Evolutionary conservation across 2,888 invertebrate genomes (phyloP).

Genomic region (Desoria tigrina): DNA sequence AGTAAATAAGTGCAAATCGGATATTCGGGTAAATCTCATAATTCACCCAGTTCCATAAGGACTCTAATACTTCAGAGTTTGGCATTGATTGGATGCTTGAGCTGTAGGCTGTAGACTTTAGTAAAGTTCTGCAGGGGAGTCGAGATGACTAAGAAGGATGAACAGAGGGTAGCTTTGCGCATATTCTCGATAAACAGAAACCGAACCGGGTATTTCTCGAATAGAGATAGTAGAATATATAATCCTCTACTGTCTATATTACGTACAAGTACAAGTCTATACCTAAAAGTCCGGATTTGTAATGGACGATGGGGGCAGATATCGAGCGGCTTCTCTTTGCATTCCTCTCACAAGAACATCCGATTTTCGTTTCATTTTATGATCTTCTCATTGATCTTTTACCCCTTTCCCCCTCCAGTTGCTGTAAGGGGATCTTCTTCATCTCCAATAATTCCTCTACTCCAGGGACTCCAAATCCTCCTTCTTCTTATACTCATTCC

Average conservation of each 20-base stretch:
- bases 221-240: neutral
- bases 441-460: neutral
- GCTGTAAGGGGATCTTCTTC: neutral
- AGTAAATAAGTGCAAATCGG: too few relatives aligned
- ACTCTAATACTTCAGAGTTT: neutral
- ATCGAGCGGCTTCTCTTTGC: conserved; percentile 6
- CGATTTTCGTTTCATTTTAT: neutral
- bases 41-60: too few relatives aligned
- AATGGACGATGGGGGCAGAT: neutral
- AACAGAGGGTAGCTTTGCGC: conserved; percentile 5
- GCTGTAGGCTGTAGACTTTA: too few relatives aligned
- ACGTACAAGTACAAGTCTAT: too few relatives aligned
- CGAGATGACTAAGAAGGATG: conserved; percentile 15
- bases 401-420: neutral
- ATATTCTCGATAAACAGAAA: conserved; percentile 1
- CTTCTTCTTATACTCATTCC: neutral
- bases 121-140: conserved; percentile 5
- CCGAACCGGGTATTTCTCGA: neutral
- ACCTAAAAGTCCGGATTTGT: too few relatives aligned
- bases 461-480: neutral
- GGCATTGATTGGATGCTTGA: neutral
- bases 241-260: neutral
- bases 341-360: neutral
- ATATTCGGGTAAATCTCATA: too few relatives aligned
- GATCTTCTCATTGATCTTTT: neutral